Base-by-base conservation (phyloP, 2,888 invertebrate genomes). In the Beris morrisii region DNA sequence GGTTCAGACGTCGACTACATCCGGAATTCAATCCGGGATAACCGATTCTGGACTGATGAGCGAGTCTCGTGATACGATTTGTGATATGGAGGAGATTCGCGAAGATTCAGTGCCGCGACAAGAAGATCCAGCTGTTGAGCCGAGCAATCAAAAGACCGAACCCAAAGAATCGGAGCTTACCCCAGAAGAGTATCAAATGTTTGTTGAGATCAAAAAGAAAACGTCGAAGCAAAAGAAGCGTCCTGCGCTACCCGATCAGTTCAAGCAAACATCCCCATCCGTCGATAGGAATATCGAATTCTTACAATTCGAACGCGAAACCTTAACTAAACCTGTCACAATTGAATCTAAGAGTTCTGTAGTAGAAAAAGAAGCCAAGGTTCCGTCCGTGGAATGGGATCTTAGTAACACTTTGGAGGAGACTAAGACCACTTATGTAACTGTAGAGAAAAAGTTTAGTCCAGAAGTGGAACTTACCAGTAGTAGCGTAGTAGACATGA, bases 211-310 rank as follows among this genome's bases (percentile, higher is more conserved):
- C 68, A 76, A 81, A 70, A 78, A 78, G 69, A 78, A 79, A 67
- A 72, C 79, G 44, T 76, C 77, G 4, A 81, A 79, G 65, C 79
- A 79, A 70, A 79, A 78, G 67, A 78, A 79, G 57, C 73, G 79
- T n/a, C 79, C 78, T 4, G 76, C 77, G 28, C 74, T 79, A 57
- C 79, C 80, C 5, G 77, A 77, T 70, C 77, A 79, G 65, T 80
- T 80, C 58, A 66, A 68, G 56, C 38, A 64, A 7, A 67, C 31
- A 31, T 6, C 15, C 12, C 48, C 48, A 48, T 1, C 48, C 5
- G 4, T n/a, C n/a, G 48, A n/a, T 6, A 48, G 3, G 13, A 48
- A 67, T 28, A 12, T 13, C 54, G 57, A 52, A 6, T 67, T 54
- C 48, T 58, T 52, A 13, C 50, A 63, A 54, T 70, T 59, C 43